These are phyloP conservation scores for Peromyscus melanophrys DNA, from an alignment of 2,797 vertebrate genomes.

Conservation along the genomic window DNA sequence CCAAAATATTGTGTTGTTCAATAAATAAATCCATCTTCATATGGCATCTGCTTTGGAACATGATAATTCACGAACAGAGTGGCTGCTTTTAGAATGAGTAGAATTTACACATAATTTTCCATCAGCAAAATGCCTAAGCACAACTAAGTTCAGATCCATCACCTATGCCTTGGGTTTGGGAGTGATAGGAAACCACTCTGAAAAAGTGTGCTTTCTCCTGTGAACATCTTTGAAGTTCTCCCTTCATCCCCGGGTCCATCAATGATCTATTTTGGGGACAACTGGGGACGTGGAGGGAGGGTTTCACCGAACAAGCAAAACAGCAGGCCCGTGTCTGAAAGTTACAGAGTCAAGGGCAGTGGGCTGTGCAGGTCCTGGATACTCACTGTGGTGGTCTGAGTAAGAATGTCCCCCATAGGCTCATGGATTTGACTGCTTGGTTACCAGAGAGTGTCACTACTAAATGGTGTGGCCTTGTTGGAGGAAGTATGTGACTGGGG, in stretches of 20 bases:
- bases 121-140: background rate
- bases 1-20: background rate
- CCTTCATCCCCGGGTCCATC: fast-evolving
- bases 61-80: background rate
- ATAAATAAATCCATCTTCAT: background rate
- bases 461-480: background rate
- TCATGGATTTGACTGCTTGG: background rate
- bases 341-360: background rate
- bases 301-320: no score
- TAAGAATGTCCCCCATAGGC: background rate
- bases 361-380: fast-evolving
- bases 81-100: background rate
- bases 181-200: fast-evolving
- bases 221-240: fast-evolving
- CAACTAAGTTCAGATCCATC: no score
- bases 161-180: no score
- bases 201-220: fast-evolving
- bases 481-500: background rate
- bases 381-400: background rate
- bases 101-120: background rate
- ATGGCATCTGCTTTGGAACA: background rate
- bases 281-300: fast-evolving
- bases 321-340: fast-evolving
- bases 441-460: background rate
- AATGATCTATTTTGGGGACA: fast-evolving